Percentiles rank a stretch among this genome's conserved stretches.
These are phyloP conservation scores for Rana temporaria DNA, from an alignment of 2,113 vertebrate genomes.

Conservation along the genomic window DNA sequence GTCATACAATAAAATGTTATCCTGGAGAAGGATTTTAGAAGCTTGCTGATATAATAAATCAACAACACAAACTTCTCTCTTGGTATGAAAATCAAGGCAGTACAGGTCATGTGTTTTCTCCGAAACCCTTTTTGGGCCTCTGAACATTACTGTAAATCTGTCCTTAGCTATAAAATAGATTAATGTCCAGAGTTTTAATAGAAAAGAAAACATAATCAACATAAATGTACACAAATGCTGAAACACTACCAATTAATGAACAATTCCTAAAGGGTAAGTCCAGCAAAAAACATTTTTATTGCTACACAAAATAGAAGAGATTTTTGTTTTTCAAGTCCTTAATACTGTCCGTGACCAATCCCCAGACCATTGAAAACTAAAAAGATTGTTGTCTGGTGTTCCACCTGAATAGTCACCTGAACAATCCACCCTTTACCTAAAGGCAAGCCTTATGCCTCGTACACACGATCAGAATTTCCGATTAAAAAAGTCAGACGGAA, in stretches of 20 bases:
- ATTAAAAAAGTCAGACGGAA: no score
- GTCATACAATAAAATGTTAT: conserved; percentile 17
- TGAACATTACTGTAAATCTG: neutral
- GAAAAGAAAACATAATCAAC: neutral
- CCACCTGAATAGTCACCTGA: no score
- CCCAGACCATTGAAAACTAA: no score
- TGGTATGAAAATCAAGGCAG: neutral
- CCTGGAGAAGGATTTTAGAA: neutral
- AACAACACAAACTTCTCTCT: neutral
- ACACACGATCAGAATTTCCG: no score
- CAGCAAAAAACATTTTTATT: neutral
- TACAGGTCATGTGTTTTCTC: neutral
- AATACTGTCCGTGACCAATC: no score
- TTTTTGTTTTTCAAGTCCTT: no score
- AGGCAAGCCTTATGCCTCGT: no score
- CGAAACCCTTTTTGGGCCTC: neutral
- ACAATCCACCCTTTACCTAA: no score
- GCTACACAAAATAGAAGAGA: no score
- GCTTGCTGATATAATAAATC: neutral
- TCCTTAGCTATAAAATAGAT: no score
- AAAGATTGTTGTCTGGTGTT: no score
- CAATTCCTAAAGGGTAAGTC: neutral
- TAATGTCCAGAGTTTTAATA: neutral
- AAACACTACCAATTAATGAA: neutral
- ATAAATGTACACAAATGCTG: neutral